Evolutionary conservation across 2,888 invertebrate species (phyloP).

Genomic region (Leptura quadrifasciata): DNA sequence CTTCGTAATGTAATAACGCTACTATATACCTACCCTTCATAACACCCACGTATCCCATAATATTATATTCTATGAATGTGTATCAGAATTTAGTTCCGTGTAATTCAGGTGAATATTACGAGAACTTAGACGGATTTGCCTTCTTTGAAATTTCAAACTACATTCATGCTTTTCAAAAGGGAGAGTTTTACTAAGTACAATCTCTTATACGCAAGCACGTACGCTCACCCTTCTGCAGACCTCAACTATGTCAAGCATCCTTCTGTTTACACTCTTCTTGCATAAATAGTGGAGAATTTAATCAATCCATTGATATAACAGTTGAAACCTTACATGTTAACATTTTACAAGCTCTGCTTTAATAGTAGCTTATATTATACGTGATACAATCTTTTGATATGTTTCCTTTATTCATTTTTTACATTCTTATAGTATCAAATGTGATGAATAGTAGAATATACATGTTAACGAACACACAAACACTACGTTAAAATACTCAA

Average conservation of each 20-base stretch:
- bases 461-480: too few species aligned
- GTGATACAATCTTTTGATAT: too few species aligned
- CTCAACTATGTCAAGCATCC: not conserved
- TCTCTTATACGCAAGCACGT: not conserved
- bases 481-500: too few species aligned
- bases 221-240: not conserved
- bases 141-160: not conserved
- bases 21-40: not conserved
- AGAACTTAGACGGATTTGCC: not conserved
- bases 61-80: not conserved
- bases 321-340: too few species aligned
- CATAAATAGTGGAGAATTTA: not conserved
- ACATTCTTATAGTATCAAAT: too few species aligned
- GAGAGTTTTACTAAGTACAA: not conserved
- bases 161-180: not conserved
- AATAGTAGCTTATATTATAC: too few species aligned
- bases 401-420: too few species aligned
- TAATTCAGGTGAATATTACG: constrained; percentile 10
- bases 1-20: not conserved
- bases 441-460: too few species aligned
- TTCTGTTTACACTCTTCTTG: not conserved
- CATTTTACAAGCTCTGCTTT: too few species aligned
- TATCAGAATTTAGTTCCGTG: not conserved
- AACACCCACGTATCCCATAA: not conserved
- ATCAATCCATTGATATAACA: too few species aligned